phyloP scores from a whole-genome alignment of 2,113 vertebrate species.

The Ptilonorhynchus violaceus region DNA sequence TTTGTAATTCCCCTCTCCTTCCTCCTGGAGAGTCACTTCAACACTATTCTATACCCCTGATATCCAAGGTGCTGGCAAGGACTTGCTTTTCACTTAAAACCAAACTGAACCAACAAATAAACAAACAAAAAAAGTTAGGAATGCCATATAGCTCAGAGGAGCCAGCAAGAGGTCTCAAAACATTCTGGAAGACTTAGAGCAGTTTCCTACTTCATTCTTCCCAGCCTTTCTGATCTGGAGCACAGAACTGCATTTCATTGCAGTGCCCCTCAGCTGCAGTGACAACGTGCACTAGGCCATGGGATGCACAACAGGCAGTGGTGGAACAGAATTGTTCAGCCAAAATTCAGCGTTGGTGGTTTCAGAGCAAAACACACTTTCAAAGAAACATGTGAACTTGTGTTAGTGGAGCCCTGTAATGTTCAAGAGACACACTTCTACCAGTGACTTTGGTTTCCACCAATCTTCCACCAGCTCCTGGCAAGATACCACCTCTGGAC shows the following conservation, averaged over 20 bases:
- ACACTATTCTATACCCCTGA: neutral
- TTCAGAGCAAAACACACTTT: neutral
- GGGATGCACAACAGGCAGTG: neutral
- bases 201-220: neutral
- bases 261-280: neutral
- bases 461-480: neutral
- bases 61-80: neutral
- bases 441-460: neutral
- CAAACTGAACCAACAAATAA: neutral
- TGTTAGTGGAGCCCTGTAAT: neutral
- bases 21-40: neutral
- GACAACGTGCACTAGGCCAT: neutral
- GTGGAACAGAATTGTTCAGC: neutral
- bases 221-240: neutral
- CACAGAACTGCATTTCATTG: neutral
- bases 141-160: neutral
- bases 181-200: neutral
- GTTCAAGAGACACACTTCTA: neutral
- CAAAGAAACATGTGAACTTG: neutral
- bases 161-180: neutral
- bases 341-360: rapidly evolving
- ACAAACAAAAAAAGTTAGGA: neutral
- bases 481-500: neutral
- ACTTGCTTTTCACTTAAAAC: neutral
- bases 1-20: neutral